Evolutionary conservation across 2,797 vertebrate species (phyloP), one percentile per base, ranked within the genome.

Genomic region (Clarias laeviceps): DNA sequence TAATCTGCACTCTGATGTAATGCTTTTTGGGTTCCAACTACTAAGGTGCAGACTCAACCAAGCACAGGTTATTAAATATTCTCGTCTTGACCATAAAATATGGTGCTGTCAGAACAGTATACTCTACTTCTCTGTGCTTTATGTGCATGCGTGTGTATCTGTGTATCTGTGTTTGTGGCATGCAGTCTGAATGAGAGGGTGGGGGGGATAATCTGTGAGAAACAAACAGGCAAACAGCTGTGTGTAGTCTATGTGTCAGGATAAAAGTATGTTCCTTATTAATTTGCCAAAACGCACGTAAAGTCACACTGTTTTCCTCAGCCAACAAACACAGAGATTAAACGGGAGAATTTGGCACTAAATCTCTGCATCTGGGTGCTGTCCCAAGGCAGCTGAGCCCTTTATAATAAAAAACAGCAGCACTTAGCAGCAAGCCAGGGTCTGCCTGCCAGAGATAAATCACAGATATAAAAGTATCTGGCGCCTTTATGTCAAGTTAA

Each of bases 371-470:
- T 54, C 82, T 87, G 70, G 62, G 27, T 61, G 57, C 76, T 80
- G 82, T 66, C 82, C 82, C 59, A 79, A 80, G 56, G 69, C 82
- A 80, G 20, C 70, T 32, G 61, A 66, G 68, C 70, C 82, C 29
- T 69, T 70, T 74, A 81, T 82, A 87, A 87, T 84, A 87, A 69
- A 84, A 74, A 62, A 61, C 78, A 87, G 77, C 69, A 65, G 59
- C 54, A 61, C 61, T 80, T 80, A 74, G 77, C 68, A 74, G 62
- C 61, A 64, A 84, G 77, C 82, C 62, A 81, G 70, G 61, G n/a
- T 83, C 69, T 87, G 86, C 61, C 83, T 68, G 70, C 86, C 86
- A 87, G 37, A 84, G 82, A 82, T 87, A 78, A 87, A 87, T 84
- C 78, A 68, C 82, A 76, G 82, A 84, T 77, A 87, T 81, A 81